Evolutionary conservation across 1,140 invertebrate genomes (phyloP), one percentile per base, ranked within the genome.

Genomic region (Formica exsecta): DNA sequence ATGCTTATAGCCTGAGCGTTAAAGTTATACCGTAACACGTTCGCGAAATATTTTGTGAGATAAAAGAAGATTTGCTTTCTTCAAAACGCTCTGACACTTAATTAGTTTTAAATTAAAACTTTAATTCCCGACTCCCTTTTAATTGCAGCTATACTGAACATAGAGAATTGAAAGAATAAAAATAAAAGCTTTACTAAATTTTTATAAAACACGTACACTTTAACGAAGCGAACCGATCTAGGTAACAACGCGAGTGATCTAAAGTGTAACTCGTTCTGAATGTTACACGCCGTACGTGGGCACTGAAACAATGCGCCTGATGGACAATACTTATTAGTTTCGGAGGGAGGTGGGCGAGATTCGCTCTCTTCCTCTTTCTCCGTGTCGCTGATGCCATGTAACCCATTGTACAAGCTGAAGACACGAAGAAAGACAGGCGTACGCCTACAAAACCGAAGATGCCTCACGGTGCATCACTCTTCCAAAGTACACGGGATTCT

Each of bases 291-390:
- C 59, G 70, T 91, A 93, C 91, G 92, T 93, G 92, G 92, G 92
- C 90, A 87, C 88, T 85, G 86, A 92, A 92, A 93, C 91, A 93
- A 93, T 93, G 88, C 92, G 85, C 59, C 86, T 87, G 92, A 91
- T 87, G 92, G 91, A 93, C 93, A 93, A 93, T 92, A 93, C 92
- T 93, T 93, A 93, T 93, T 93, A 93, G 91, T 92, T 93, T 91
- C 74, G 84, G 75, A 88, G 89, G 92, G 75, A 88, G 89, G 92
- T 93, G 92, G 92, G 93, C 91, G 92, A 51, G 48, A 92, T 74
- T 86, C 84, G 68, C 85, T 75, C 59, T 86, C 91, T 91, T 85
- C 71, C 86, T 90, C 88, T 79, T 89, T 90, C 86, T 62, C 65
- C 66, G 19, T 74, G 73, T 44, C 54, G 85, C 85, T 87, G 85